A percentile compares a stretch with the other conserved stretches of the same genome.
Evolutionary conservation across 2,797 vertebrate species (phyloP).

Genomic region (Lepus townsendii): DNA sequence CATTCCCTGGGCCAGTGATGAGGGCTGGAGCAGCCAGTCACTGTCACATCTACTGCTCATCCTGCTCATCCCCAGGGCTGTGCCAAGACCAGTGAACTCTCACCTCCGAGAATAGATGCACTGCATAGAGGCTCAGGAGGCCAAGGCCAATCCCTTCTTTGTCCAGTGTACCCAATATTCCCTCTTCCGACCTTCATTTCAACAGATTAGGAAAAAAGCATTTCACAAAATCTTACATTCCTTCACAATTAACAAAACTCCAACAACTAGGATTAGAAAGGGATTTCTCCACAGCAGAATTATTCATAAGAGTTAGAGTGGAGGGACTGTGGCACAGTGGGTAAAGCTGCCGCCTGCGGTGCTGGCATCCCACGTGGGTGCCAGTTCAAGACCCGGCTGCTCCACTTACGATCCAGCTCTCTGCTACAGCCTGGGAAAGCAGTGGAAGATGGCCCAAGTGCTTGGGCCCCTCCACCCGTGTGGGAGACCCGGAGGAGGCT

Average conservation of each 20-base stretch:
- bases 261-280: too few relatives aligned
- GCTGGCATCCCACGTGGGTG: too few relatives aligned
- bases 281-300: neutral
- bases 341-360: too few relatives aligned
- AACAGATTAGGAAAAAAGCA: neutral
- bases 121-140: neutral
- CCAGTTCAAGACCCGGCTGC: too few relatives aligned
- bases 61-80: neutral
- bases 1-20: neutral
- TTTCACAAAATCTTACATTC: neutral
- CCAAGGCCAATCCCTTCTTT: neutral
- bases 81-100: neutral
- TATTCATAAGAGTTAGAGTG: neutral
- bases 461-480: too few relatives aligned
- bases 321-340: too few relatives aligned
- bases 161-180: neutral
- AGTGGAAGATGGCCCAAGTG: too few relatives aligned
- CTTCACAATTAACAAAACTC: neutral
- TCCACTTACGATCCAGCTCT: too few relatives aligned
- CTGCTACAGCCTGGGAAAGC: too few relatives aligned
- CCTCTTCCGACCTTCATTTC: neutral
- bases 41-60: too few relatives aligned
- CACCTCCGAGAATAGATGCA: neutral
- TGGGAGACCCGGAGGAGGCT: too few relatives aligned
- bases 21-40: neutral